Evolutionary conservation across 2,888 invertebrate genomes (phyloP).

Genomic region (Drosophila flavopinicola): DNA sequence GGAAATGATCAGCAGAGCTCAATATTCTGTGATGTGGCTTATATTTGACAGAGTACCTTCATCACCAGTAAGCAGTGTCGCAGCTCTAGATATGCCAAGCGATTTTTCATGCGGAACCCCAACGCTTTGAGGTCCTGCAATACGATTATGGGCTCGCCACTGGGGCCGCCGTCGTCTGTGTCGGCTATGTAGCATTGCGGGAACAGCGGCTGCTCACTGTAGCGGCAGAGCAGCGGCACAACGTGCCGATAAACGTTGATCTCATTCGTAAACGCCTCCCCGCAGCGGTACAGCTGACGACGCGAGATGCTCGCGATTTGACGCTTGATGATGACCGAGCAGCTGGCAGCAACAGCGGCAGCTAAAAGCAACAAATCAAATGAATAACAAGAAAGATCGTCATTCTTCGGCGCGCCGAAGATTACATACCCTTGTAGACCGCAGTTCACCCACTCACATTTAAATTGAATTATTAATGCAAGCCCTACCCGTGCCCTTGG

Average conservation of each 20-base stretch:
- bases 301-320: conserved; percentile 82
- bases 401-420: too few species aligned
- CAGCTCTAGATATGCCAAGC: conserved; percentile 77
- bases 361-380: conserved; percentile 22
- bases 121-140: conserved; percentile 80
- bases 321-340: conserved; percentile 82
- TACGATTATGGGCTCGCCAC: conserved; percentile 75
- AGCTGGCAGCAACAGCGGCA: conserved; percentile 18
- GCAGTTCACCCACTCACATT: too few species aligned
- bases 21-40: too few species aligned
- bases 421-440: too few species aligned
- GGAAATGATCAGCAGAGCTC: conserved; percentile 6
- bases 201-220: conserved; percentile 63
- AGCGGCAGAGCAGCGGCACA: conserved; percentile 77
- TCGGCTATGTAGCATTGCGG: conserved; percentile 81
- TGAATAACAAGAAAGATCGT: conserved; percentile 1
- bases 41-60: conserved; percentile 64
- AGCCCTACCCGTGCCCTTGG: too few species aligned
- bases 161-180: conserved; percentile 69
- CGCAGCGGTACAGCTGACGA: conserved; percentile 82
- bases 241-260: conserved; percentile 81
- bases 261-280: conserved; percentile 83
- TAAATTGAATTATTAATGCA: too few species aligned
- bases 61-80: conserved; percentile 81
- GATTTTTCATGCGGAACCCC: conserved; percentile 80